phyloP scores from a whole-genome alignment of 2,888 invertebrate species.

The Habroteleia sp. region DNA sequence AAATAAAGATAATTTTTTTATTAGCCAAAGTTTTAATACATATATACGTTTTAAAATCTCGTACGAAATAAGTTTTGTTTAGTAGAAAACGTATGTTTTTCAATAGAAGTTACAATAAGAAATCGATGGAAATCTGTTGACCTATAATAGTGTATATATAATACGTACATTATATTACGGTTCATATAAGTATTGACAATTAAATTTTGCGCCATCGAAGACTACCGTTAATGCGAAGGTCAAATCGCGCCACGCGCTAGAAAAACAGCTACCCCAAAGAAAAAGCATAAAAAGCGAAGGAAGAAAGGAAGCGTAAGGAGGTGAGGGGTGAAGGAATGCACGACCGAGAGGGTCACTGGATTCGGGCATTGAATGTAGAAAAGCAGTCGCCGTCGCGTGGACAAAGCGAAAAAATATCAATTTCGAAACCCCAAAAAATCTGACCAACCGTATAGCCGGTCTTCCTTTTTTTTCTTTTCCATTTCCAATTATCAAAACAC shows the following conservation, averaged over 20 bases:
- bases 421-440: constrained; percentile 68
- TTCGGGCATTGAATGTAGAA: constrained; percentile 71
- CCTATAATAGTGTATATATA: too few species aligned
- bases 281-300: constrained; percentile 60
- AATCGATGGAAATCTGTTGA: too few species aligned
- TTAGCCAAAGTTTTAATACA: too few species aligned
- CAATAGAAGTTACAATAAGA: too few species aligned
- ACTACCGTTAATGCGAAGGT: constrained; percentile 50
- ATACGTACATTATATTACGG: too few species aligned
- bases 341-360: constrained; percentile 64
- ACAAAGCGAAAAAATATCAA: constrained; percentile 69
- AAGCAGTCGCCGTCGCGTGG: constrained; percentile 67
- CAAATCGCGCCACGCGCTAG: constrained; percentile 68
- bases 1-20: too few species aligned
- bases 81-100: too few species aligned
- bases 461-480: constrained; percentile 27
- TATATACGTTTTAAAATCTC: too few species aligned
- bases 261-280: constrained; percentile 55
- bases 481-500: constrained; percentile 42
- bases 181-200: constrained; percentile 31
- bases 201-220: constrained; percentile 31
- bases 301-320: constrained; percentile 56
- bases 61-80: too few species aligned
- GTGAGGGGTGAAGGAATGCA: constrained; percentile 62
- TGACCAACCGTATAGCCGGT: constrained; percentile 57